Percentiles rank a stretch among this genome's conserved stretches.
Conservation (phyloP, 2,113 vertebrate species). For the Elaphurus davidianus region DNA sequence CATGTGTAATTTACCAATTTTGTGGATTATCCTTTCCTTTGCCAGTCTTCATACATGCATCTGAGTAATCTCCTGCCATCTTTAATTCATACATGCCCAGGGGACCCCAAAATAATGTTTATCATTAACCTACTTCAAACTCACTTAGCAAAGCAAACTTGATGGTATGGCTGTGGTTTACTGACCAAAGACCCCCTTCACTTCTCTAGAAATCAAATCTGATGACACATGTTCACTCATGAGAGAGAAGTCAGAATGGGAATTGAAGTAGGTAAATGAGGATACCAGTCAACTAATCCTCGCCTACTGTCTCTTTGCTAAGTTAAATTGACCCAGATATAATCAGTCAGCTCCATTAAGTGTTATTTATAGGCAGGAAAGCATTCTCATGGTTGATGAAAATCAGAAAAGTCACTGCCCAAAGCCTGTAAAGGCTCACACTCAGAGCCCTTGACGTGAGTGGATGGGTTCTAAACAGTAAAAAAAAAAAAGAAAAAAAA, state of each 20-base stretch:
- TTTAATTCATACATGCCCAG: not conserved
- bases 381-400: not conserved
- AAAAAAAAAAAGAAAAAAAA: not conserved
- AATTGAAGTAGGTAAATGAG: not conserved
- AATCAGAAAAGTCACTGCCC: not conserved
- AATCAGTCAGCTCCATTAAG: not conserved
- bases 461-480: not conserved
- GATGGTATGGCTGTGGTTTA: not conserved
- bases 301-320: not conserved
- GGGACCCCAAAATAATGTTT: not conserved
- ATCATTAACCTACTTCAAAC: not conserved
- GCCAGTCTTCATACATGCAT: not conserved
- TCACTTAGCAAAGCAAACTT: not conserved
- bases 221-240: not conserved
- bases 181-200: not conserved
- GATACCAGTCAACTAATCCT: not conserved
- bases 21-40: not conserved
- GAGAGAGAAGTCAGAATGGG: not conserved
- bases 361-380: not conserved
- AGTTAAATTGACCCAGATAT: not conserved
- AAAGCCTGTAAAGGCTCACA: not conserved
- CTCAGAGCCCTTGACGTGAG: not conserved
- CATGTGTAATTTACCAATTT: conserved; percentile 27
- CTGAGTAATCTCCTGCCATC: not conserved
- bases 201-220: not conserved